Percentiles rank a stretch among this genome's conserved stretches.
These are phyloP conservation scores for Micronycteris hirsuta DNA, from an alignment of 2,113 vertebrate genomes.

Conservation along the genomic window DNA sequence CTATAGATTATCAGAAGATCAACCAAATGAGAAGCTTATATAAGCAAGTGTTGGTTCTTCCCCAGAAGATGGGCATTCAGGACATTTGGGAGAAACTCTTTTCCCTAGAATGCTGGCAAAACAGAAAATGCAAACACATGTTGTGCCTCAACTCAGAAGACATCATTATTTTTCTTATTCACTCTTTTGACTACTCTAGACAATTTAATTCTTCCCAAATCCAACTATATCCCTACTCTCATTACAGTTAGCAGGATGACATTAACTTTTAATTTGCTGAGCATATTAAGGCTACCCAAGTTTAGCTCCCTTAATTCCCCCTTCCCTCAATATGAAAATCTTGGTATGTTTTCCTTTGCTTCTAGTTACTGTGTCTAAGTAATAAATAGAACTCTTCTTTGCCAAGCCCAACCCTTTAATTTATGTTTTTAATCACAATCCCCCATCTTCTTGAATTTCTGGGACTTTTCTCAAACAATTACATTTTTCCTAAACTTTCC, in stretches of 20 bases:
- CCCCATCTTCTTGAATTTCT: background rate
- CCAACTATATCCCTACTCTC: background rate
- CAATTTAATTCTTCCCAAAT: slow-evolving; percentile 20
- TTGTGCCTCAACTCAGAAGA: background rate
- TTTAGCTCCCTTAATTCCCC: slow-evolving; percentile 4
- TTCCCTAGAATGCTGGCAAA: background rate
- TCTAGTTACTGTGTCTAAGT: slow-evolving; percentile 14
- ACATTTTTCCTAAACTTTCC: background rate
- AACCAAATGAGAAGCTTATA: slow-evolving; percentile 6
- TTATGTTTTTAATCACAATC: slow-evolving; percentile 32
- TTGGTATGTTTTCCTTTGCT: background rate
- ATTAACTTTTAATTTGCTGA: slow-evolving; percentile 43
- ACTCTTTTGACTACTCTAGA: background rate
- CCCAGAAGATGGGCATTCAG: background rate
- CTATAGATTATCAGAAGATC: background rate
- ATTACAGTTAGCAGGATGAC: background rate
- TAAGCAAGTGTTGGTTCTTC: slow-evolving; percentile 10
- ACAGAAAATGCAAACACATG: slow-evolving; percentile 38
- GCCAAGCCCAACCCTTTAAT: background rate
- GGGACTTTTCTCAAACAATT: background rate
- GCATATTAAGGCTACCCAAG: background rate
- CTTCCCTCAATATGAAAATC: background rate
- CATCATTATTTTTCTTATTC: slow-evolving; percentile 18
- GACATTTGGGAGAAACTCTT: background rate
- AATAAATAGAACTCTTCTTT: background rate